A percentile compares a stretch with the other conserved stretches of the same genome.
These are phyloP conservation scores for Galeopterus variegatus DNA, from an alignment of 2,113 vertebrate species.

Conservation along the genomic window DNA sequence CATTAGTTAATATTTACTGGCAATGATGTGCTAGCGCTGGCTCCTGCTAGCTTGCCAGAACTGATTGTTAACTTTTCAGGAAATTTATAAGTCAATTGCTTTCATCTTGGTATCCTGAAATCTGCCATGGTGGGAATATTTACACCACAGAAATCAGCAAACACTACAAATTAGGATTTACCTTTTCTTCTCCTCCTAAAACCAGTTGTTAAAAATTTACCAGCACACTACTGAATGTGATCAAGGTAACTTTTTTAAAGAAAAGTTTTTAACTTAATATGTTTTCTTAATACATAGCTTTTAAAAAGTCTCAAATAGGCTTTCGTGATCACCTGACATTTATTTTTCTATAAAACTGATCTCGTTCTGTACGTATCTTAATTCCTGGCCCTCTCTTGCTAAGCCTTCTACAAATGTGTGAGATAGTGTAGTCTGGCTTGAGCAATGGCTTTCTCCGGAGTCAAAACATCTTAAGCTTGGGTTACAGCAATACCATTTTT, in stretches of 20 bases:
- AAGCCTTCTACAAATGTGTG: background rate
- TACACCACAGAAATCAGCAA: background rate
- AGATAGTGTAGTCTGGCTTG: background rate
- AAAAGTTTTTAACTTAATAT: background rate
- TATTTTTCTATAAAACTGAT: background rate
- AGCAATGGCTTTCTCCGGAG: background rate
- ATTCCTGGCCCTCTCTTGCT: background rate
- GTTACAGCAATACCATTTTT: background rate
- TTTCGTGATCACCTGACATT: background rate
- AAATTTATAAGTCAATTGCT: background rate
- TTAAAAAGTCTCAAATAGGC: background rate
- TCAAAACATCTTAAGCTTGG: background rate
- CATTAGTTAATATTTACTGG: background rate
- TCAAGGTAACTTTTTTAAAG: background rate
- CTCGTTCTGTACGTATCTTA: background rate
- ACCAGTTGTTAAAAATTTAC: background rate
- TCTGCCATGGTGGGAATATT: background rate
- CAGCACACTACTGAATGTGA: background rate
- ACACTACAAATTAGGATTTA: background rate
- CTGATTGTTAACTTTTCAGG: background rate
- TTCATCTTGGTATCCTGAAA: background rate
- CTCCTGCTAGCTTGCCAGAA: background rate
- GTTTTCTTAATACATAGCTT: background rate
- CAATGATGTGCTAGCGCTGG: background rate
- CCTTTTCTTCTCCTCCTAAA: background rate